Evolutionary conservation across 2,888 invertebrate genomes (phyloP).

Genomic region (Athetis lepigone): DNA sequence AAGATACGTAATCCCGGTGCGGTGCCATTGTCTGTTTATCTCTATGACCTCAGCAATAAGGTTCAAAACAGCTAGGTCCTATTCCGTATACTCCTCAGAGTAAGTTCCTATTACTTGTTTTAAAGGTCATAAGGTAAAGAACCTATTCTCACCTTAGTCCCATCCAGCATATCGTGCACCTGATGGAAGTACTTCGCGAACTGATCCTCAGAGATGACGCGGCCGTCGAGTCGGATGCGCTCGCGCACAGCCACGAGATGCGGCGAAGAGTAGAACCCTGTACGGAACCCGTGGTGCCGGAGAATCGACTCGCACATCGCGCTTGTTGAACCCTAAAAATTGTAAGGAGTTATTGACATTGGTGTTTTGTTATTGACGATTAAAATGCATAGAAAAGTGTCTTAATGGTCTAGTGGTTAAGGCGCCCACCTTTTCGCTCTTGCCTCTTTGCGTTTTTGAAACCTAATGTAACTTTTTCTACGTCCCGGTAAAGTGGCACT

Average conservation of each 20-base stretch:
- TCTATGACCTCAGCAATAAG: not conserved
- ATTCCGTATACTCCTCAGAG: too few relatives aligned
- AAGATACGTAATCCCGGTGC: too few relatives aligned
- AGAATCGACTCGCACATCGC: slow-evolving; percentile 97
- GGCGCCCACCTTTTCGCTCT: too few relatives aligned
- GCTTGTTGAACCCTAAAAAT: slow-evolving; percentile 95
- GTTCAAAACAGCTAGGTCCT: not conserved
- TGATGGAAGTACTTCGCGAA: slow-evolving; percentile 96
- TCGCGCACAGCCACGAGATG: slow-evolving; percentile 98
- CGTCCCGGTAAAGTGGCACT: too few relatives aligned
- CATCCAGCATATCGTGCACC: slow-evolving; percentile 92
- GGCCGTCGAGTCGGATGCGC: slow-evolving; percentile 96
- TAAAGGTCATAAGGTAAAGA: too few relatives aligned
- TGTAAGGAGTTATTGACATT: not conserved
- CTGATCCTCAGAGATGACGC: slow-evolving; percentile 92
- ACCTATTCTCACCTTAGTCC: slow-evolving; percentile 78
- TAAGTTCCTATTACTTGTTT: too few relatives aligned
- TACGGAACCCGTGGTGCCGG: slow-evolving; percentile 95
- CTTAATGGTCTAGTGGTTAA: too few relatives aligned
- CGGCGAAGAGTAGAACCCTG: slow-evolving; percentile 99
- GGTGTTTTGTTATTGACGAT: too few relatives aligned
- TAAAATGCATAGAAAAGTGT: too few relatives aligned
- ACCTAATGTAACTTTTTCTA: too few relatives aligned
- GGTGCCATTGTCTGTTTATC: not conserved
- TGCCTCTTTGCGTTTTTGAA: too few relatives aligned